Percentiles rank a stretch among this genome's conserved stretches.
Evolutionary conservation across 2,113 vertebrate genomes (phyloP).

Genomic region (Oxygymnocypris stewartii): DNA sequence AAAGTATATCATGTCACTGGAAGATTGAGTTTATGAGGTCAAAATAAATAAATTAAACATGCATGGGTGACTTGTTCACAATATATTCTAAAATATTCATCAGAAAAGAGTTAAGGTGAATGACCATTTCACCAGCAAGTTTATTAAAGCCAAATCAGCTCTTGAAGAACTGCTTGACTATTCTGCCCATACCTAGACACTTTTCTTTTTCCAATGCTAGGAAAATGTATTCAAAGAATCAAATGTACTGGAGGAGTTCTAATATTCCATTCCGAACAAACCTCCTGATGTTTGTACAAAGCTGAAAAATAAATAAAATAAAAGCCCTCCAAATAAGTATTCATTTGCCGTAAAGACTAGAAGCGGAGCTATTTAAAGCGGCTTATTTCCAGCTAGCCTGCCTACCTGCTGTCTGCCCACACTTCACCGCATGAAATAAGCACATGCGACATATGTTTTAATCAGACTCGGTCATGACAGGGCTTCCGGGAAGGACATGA

Average conservation of each 20-base stretch:
- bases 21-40: not conserved
- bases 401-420: constrained; percentile 49
- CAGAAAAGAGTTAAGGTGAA: not conserved
- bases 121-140: not conserved
- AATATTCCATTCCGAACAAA: not conserved
- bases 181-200: not conserved
- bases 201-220: not conserved
- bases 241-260: not conserved
- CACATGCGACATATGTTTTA: constrained; percentile 32
- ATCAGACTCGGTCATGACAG: constrained; percentile 23
- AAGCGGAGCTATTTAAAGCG: constrained; percentile 47
- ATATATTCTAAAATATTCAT: not conserved
- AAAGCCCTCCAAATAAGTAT: constrained; percentile 41
- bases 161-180: not conserved
- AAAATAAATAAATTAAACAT: not conserved
- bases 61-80: not conserved
- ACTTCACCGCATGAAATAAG: constrained; percentile 40
- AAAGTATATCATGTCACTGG: not conserved
- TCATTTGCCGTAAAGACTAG: constrained; percentile 39
- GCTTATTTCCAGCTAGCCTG: constrained; percentile 45
- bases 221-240: constrained; percentile 10
- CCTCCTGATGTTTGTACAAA: constrained; percentile 28
- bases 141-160: not conserved
- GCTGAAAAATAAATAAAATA: not conserved
- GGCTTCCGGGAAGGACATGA: constrained; percentile 3